These are phyloP conservation scores for Lonchura striata DNA, from an alignment of 2,113 vertebrate species.

Conservation along the genomic window DNA sequence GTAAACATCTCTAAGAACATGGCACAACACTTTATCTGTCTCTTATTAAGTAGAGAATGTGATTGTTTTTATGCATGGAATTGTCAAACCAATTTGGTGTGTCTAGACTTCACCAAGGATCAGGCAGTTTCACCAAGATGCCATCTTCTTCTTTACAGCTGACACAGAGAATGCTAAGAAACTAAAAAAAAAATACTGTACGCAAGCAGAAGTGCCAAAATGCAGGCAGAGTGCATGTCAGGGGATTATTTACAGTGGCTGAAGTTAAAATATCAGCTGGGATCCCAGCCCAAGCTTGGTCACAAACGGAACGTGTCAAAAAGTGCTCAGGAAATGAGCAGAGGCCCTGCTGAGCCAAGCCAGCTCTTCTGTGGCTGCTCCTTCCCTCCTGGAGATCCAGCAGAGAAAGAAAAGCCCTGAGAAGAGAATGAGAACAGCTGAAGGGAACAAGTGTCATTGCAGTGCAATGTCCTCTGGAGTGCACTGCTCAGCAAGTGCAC, in stretches of 20 bases:
- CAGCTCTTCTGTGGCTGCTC: conserved; percentile 25
- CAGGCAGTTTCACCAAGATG: background rate
- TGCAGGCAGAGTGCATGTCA: background rate
- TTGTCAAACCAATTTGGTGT: conserved; percentile 16
- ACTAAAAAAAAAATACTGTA: background rate
- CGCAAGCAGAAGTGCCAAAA: conserved; percentile 32
- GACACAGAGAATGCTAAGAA: background rate
- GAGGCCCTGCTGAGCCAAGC: conserved; percentile 46
- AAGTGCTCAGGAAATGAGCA: conserved; percentile 51
- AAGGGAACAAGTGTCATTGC: conserved; percentile 6
- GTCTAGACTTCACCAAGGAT: background rate
- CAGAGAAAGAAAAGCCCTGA: background rate
- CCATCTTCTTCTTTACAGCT: background rate
- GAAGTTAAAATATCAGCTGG: conserved; percentile 61
- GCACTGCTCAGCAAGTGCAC: background rate
- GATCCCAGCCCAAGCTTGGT: conserved; percentile 50
- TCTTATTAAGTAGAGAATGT: conserved; percentile 22
- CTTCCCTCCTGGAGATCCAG: background rate
- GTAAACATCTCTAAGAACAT: conserved; percentile 56
- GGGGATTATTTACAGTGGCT: conserved; percentile 58
- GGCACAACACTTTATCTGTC: conserved; percentile 33
- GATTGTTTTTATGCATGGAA: background rate
- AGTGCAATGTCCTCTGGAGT: background rate
- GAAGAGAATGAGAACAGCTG: background rate
- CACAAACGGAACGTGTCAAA: conserved; percentile 44